Conservation (phyloP, 2,888 invertebrate species). For the Lochmaea crataegi region DNA sequence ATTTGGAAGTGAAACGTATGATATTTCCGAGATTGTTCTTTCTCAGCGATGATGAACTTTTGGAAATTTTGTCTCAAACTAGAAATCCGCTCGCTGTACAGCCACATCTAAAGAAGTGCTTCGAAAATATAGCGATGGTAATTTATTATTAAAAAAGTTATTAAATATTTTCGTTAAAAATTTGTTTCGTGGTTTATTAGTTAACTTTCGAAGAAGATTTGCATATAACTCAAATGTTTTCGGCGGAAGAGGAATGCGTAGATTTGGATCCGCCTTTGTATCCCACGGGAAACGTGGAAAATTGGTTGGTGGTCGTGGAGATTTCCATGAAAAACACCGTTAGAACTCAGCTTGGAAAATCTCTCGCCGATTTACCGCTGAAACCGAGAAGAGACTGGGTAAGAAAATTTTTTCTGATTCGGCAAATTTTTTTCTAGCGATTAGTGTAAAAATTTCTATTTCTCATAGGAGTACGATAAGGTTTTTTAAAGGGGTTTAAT, state of each 20-base stretch:
- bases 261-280: conserved; percentile 74
- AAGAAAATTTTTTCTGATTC: too few species aligned
- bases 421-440: not conserved
- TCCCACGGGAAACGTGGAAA: conserved; percentile 79
- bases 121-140: conserved; percentile 80
- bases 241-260: conserved; percentile 81
- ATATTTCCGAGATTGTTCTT: conserved; percentile 84
- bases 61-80: conserved; percentile 84
- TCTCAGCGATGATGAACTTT: conserved; percentile 84
- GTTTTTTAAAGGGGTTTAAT: too few species aligned
- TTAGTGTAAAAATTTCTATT: too few species aligned
- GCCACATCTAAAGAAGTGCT: conserved; percentile 85
- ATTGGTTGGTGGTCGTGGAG: conserved; percentile 79
- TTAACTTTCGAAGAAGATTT: conserved; percentile 78
- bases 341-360: conserved; percentile 64
- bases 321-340: conserved; percentile 76
- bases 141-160: not conserved
- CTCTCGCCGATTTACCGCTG: conserved; percentile 64
- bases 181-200: conserved; percentile 57
- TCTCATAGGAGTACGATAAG: not conserved
- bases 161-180: not conserved
- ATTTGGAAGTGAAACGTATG: conserved; percentile 80
- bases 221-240: conserved; percentile 79
- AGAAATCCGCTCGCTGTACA: conserved; percentile 82
- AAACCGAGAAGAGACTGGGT: conserved; percentile 62